These are phyloP conservation scores for Aproaerema taeniolella DNA, from an alignment of 2,888 invertebrate genomes.

Conservation along the genomic window DNA sequence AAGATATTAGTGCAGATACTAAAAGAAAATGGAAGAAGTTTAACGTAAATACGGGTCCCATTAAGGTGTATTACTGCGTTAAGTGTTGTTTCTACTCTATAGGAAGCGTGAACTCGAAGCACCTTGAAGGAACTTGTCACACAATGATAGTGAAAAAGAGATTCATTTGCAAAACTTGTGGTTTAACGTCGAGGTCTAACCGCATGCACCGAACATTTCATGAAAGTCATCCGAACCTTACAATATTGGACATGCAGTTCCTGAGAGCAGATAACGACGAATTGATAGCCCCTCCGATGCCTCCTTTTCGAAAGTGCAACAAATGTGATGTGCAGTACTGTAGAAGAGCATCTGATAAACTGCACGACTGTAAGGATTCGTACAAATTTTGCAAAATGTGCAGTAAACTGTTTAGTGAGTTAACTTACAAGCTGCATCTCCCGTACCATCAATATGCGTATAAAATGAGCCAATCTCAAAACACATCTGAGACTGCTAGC, in stretches of 20 bases:
- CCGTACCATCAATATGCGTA: slow-evolving; percentile 28
- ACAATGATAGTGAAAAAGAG: no score
- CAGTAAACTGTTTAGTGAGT: slow-evolving; percentile 26
- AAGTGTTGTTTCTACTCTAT: no score
- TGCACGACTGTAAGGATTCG: slow-evolving; percentile 27
- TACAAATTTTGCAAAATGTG: slow-evolving; percentile 30
- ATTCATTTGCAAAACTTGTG: slow-evolving; percentile 36
- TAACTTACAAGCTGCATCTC: slow-evolving; percentile 32
- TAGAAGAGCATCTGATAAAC: fast-evolving
- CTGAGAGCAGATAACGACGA: slow-evolving; percentile 19
- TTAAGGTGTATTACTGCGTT: no score
- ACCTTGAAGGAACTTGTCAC: no score
- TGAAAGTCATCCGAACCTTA: slow-evolving; percentile 15
- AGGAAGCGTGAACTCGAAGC: no score
- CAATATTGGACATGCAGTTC: slow-evolving; percentile 30
- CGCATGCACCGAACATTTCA: slow-evolving; percentile 21
- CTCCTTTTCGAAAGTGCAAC: slow-evolving; percentile 28
- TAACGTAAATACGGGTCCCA: no score
- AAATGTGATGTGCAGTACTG: slow-evolving; percentile 33
- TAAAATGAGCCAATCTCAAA: neutral
- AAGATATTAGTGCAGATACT: no score
- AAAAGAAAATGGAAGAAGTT: no score
- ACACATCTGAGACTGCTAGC: neutral
- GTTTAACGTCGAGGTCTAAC: slow-evolving; percentile 25
- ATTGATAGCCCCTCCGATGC: slow-evolving; percentile 25